Base-by-base conservation (phyloP, 2,797 vertebrate genomes). In the Artibeus jamaicensis region DNA sequence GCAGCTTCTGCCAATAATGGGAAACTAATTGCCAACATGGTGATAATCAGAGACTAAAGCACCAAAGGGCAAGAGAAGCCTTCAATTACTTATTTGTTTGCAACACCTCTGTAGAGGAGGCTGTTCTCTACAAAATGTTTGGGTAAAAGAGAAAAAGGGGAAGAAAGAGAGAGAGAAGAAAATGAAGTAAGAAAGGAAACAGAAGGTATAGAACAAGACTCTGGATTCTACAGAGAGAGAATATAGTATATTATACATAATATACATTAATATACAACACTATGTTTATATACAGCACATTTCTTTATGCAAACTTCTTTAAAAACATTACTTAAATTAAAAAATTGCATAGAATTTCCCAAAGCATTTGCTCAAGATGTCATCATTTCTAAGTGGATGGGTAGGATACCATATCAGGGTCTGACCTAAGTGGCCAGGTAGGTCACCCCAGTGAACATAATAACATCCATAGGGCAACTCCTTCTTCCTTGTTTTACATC, bases 11-110 rank as follows among this genome's bases (percentile, higher is more conserved):
- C 81, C 48, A 32, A 85, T 94, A 96, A 91, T 83, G 57, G 34
- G 34, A 86, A 95, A 87, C 42, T 67, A 70, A 94, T 97, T 83
- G 55, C 42, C 91, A 89, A 87, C 67, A 78, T 96, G 95, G 91
- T 34, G 94, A 96, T 93, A 93, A 96, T 86, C 34, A 34, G 96
- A 97, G 57, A 96, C 87, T 93, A 96, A 96, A 42, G 19, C 34
- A 93, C 19, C 53, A 93, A 96, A 96, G 55, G 14, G 10, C 59
- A 94, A 67, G 39, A 81, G 70, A 86, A 92, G 3, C 12, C 96
- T 94, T 94, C 67, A 84, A 67, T 97, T 76, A 79, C 11, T 44
- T 83, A 89, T 93, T 95, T 97, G 74, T 94, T 96, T 96, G 39
- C 15, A 89, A 39, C 32, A 89, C 12, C 81, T 76, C 39, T 97